phyloP scores from a whole-genome alignment of 2,113 vertebrate species.

The Benitochromis conjunctus region DNA sequence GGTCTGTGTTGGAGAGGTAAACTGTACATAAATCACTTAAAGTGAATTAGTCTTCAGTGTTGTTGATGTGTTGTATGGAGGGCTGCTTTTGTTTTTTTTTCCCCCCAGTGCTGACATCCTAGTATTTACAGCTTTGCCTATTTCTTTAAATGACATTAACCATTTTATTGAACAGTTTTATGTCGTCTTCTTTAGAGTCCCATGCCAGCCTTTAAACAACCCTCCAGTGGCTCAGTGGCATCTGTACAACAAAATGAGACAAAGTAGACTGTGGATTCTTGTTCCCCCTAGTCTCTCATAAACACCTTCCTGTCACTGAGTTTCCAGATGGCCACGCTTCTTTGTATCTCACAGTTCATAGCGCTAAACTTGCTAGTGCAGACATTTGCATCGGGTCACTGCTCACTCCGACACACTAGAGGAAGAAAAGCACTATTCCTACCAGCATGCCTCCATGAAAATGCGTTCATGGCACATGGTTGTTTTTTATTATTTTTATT shows the following conservation, averaged over 20 bases:
- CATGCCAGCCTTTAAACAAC: conserved; percentile 5
- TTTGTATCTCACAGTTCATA: conserved; percentile 46
- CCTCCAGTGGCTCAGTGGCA: conserved; percentile 23
- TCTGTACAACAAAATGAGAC: conserved; percentile 46
- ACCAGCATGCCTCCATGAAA: conserved; percentile 56
- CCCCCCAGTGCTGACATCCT: not conserved
- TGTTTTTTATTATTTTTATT: not conserved
- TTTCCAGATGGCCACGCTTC: conserved; percentile 68
- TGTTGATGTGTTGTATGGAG: not conserved
- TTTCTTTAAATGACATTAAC: not conserved
- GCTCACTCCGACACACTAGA: conserved; percentile 55
- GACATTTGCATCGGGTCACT: conserved; percentile 69
- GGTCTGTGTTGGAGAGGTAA: not conserved
- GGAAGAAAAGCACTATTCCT: conserved; percentile 55
- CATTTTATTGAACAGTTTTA: not conserved
- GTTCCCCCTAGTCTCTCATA: conserved; percentile 50
- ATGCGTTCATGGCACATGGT: conserved; percentile 48
- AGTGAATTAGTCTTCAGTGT: not conserved
- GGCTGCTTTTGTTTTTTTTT: not conserved
- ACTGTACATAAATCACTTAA: not conserved
- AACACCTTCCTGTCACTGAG: conserved; percentile 52
- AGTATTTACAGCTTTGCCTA: not conserved
- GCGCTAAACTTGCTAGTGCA: conserved; percentile 54
- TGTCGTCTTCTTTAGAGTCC: not conserved
- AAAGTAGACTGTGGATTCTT: conserved; percentile 38